Base-by-base conservation (phyloP, 2,797 vertebrate species). In the Pseudochromis fuscus region DNA sequence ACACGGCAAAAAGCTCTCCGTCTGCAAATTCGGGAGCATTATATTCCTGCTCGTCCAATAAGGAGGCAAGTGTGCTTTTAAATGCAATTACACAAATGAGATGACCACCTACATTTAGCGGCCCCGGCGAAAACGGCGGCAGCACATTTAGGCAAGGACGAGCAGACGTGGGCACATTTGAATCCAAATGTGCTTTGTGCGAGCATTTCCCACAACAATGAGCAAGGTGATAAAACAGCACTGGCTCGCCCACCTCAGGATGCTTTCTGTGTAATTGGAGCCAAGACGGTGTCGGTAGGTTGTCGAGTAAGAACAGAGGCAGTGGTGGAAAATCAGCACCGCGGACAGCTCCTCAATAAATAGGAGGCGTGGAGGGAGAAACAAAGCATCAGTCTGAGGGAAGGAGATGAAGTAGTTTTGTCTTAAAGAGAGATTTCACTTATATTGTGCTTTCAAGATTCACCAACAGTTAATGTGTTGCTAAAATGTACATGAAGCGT, bases 71-170 rank as follows among this genome's bases (percentile, higher is more conserved):
- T 67, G 58, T 44, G 86, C 76, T 89, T 86, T 90, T 84, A 84
- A 67, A 91, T 72, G 75, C 75, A 89, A 91, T 91, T 87, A 82
- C 81, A 75, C 66, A 90, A 89, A 90, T 89, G 70, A 88, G 78
- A 83, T 72, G 75, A 69, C 72, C 64, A 31, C 60, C 74, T 72
- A 52, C 71, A 27, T 73, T 69, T 56, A n/a, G n/a, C 60, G 44
- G 5, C 6, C 38, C 18, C 5, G 9, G 35, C 4, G 13, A 55
- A 40, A 44, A 8, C 10, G 1, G 55, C 19, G 0, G 67, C 65
- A 25, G 72, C 60, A 25, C 46, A 7, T 69, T 71, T 49, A 57
- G 75, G 42, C 59, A 83, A 81, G 76, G 86, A 82, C 55, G 7
- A 72, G 77, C 71, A 51, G 68, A 82, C 50, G 18, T 60, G 60